These are phyloP conservation scores for Masticophis lateralis DNA, from an alignment of 2,797 vertebrate species.

Conservation along the genomic window DNA sequence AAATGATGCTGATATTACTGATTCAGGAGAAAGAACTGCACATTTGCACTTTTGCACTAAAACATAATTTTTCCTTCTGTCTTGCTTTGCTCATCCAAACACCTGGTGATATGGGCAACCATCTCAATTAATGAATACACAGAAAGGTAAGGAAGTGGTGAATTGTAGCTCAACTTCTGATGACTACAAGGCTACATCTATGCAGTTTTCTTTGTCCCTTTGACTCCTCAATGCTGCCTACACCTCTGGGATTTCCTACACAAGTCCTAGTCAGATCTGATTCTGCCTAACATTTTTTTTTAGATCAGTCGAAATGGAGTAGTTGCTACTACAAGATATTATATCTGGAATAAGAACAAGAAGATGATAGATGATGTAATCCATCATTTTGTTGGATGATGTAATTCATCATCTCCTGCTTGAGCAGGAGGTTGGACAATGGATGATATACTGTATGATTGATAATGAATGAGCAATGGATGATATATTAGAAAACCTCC, in stretches of 20 bases:
- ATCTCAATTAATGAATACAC: not conserved
- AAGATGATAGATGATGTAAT: not conserved
- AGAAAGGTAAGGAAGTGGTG: not conserved
- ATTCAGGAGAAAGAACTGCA: not conserved
- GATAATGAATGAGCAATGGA: not conserved
- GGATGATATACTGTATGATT: not conserved
- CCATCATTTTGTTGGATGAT: not conserved
- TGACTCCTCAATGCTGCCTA: not conserved
- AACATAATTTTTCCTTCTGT: not conserved
- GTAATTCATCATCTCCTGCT: not conserved
- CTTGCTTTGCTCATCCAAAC: not conserved
- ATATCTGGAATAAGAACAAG: not conserved
- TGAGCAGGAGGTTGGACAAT: not conserved
- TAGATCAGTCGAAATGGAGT: not conserved
- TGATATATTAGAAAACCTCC: not conserved
- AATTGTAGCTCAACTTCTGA: not conserved
- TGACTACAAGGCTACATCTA: not conserved
- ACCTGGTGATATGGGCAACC: not conserved
- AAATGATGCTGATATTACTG: not conserved
- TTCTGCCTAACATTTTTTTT: not conserved
- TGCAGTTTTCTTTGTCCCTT: not conserved
- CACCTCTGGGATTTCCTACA: not conserved
- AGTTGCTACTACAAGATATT: not conserved
- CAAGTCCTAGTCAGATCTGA: not conserved
- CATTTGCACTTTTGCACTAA: not conserved